phyloP scores from a whole-genome alignment of 2,113 vertebrate genomes.

The Carassius carassius region DNA sequence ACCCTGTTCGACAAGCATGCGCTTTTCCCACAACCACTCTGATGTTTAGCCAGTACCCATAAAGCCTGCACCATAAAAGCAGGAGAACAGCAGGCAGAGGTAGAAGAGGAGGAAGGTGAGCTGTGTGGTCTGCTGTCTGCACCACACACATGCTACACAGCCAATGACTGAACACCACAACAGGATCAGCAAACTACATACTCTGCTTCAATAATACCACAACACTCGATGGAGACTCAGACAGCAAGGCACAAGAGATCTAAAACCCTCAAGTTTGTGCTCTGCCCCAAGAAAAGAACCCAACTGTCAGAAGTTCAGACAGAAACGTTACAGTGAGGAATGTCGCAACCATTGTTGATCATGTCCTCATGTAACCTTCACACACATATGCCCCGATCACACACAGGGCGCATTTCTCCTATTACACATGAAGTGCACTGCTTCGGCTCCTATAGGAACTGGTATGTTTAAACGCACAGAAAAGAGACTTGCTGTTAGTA shows the following conservation, averaged over 20 bases:
- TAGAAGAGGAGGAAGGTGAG: constrained; percentile 42
- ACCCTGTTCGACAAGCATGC: constrained; percentile 38
- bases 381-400: constrained; percentile 19
- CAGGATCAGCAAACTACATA: constrained; percentile 9
- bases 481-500: constrained; percentile 45
- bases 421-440: not conserved
- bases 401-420: not conserved
- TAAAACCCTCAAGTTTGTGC: not conserved
- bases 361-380: constrained; percentile 15
- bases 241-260: not conserved
- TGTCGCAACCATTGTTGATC: constrained; percentile 16
- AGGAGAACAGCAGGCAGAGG: constrained; percentile 32
- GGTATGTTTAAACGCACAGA: not conserved
- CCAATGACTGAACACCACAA: constrained; percentile 1
- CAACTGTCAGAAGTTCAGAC: not conserved
- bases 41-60: constrained; percentile 62
- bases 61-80: constrained; percentile 66
- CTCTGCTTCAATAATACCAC: constrained; percentile 1
- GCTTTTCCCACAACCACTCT: not conserved
- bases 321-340: constrained; percentile 7
- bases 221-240: not conserved
- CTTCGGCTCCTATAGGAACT: not conserved
- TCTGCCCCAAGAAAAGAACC: not conserved
- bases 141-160: constrained; percentile 23
- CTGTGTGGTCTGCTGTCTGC: constrained; percentile 65